These are phyloP conservation scores for Podiceps cristatus DNA, from an alignment of 2,113 vertebrate species.

Conservation along the genomic window DNA sequence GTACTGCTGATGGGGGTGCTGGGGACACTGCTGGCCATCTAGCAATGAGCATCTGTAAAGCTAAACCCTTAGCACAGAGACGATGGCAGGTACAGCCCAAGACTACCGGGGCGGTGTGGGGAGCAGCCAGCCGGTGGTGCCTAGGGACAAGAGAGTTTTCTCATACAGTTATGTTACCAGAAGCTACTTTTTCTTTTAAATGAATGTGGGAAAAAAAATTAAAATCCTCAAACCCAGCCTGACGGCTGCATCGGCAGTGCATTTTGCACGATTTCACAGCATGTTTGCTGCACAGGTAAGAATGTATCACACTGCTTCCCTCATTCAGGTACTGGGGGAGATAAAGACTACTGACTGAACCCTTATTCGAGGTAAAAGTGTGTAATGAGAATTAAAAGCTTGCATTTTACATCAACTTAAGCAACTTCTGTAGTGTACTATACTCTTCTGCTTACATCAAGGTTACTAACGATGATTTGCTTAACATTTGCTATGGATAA, in stretches of 20 bases:
- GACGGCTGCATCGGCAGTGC: neutral
- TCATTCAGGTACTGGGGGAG: neutral
- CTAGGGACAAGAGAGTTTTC: neutral
- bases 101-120: rapidly evolving
- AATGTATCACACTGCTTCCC: neutral
- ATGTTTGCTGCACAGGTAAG: neutral
- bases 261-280: neutral
- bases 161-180: neutral
- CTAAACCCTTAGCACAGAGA: neutral
- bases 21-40: neutral
- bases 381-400: neutral
- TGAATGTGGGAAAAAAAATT: neutral
- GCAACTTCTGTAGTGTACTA: neutral
- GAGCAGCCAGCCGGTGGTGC: neutral
- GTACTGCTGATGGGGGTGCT: neutral
- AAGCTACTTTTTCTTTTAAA: neutral
- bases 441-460: neutral
- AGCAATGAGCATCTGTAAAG: neutral
- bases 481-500: neutral
- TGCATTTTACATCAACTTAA: neutral
- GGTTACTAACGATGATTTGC: neutral
- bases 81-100: neutral
- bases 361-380: neutral
- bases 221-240: neutral
- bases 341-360: neutral